phyloP scores from a whole-genome alignment of 1,140 invertebrate species.

The Araneus ventricosus region DNA sequence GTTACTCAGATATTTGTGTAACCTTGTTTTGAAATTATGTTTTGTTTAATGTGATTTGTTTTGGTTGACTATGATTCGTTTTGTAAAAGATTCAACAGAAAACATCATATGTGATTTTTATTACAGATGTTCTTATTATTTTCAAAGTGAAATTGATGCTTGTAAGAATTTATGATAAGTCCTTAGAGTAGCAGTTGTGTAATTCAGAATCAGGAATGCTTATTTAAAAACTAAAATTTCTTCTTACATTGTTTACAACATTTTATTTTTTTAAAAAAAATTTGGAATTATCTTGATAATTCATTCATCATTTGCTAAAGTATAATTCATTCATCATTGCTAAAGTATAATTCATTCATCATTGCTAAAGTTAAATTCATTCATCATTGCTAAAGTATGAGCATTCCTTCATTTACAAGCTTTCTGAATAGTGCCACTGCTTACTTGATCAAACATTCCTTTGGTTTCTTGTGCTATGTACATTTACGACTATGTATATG shows the following conservation, averaged over 20 bases:
- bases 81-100: not conserved
- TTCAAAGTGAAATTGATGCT: not conserved
- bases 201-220: not conserved
- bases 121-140: not conserved
- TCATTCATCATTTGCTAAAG: too few species aligned
- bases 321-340: too few species aligned
- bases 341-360: too few species aligned
- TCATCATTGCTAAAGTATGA: not conserved
- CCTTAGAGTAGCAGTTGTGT: not conserved
- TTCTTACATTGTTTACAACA: not conserved
- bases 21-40: not conserved
- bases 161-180: not conserved
- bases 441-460: conserved; percentile 57
- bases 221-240: not conserved
- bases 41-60: not conserved
- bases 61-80: not conserved
- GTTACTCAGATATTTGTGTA: conserved; percentile 23
- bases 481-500: conserved; percentile 13
- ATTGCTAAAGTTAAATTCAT: too few species aligned
- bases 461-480: conserved; percentile 14
- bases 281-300: too few species aligned
- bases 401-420: not conserved
- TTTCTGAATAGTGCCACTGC: conserved; percentile 16
- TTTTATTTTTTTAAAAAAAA: not conserved
- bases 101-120: not conserved